Evolutionary conservation across 2,797 vertebrate species (phyloP).

Genomic region (Orientallactaga sibirica): DNA sequence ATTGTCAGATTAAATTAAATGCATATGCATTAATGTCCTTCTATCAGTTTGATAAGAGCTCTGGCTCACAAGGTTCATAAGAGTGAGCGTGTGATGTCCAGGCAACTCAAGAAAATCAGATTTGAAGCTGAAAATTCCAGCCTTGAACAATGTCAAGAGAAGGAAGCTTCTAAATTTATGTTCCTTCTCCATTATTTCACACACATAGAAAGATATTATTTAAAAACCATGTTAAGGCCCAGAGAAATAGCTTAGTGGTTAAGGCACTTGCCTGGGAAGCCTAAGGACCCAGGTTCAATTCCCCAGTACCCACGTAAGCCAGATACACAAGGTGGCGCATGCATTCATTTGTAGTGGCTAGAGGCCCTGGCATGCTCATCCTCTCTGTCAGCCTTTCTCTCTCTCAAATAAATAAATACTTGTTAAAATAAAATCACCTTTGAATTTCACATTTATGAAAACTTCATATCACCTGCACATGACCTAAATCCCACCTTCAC

Average conservation of each 20-base stretch:
- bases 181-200: not conserved
- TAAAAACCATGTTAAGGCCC: not conserved
- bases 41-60: not conserved
- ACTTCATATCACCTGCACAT: not conserved
- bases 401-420: no score
- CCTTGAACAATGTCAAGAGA: not conserved
- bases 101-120: not conserved
- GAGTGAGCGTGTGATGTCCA: fast-evolving
- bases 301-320: no score
- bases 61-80: not conserved
- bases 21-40: not conserved
- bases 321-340: no score
- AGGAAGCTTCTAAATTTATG: not conserved
- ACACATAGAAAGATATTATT: not conserved
- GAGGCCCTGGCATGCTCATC: no score
- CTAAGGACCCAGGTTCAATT: no score
- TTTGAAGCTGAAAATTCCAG: not conserved
- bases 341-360: no score
- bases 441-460: not conserved
- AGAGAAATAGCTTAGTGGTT: no score
- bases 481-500: not conserved
- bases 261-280: no score
- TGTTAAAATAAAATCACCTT: not conserved
- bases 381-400: no score
- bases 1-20: not conserved